Base-by-base conservation (phyloP, 2,888 invertebrate genomes). In the Drosophila greeni region DNA sequence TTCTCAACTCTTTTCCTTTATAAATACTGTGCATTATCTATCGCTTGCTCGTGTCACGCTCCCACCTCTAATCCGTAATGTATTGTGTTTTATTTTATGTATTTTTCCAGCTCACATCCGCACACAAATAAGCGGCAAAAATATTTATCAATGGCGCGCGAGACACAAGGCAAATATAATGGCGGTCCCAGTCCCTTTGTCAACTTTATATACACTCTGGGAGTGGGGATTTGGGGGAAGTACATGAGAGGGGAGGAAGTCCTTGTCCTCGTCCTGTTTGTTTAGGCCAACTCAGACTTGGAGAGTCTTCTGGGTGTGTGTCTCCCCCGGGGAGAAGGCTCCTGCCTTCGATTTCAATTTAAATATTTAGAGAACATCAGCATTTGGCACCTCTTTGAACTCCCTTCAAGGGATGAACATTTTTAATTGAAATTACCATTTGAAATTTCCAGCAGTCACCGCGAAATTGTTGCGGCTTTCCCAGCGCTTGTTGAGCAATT, bases 381-480 rank as follows among this genome's bases (percentile, higher is more conserved):
- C 47, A 54, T 68, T 47, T 68, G 36, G 39, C 62, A 68, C 60
- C 55, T 58, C 31, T 64, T 65, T 74, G 72, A 74, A 68, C 68
- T 68, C 58, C 23, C 29, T 18, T 61, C 60, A 48, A 59, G 11
- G 34, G 42, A 16, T 18, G 36, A 62, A 60, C 53, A 74, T 76
- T 80, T 75, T 78, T 81, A 81, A 81, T 81, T 77, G 81, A 81
- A 77, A 77, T 77, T 77, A 78, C 67, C 77, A 75, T 78, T 64
- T 52, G 51, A 66, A 80, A 73, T 75, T 73, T 55, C 34, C 52
- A 26, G 36, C 42, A 62, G 57, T 66, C 62, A 76, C 73, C 76
- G 45, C 75, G 47, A 61, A 68, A 73, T 70, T 55, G 52, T 24
- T 55, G 59, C 43, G 55, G 60, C 65, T 58, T 61, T 49, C 14